Evolutionary conservation across 2,113 vertebrate species (phyloP).

Genomic region (Redunca redunca): DNA sequence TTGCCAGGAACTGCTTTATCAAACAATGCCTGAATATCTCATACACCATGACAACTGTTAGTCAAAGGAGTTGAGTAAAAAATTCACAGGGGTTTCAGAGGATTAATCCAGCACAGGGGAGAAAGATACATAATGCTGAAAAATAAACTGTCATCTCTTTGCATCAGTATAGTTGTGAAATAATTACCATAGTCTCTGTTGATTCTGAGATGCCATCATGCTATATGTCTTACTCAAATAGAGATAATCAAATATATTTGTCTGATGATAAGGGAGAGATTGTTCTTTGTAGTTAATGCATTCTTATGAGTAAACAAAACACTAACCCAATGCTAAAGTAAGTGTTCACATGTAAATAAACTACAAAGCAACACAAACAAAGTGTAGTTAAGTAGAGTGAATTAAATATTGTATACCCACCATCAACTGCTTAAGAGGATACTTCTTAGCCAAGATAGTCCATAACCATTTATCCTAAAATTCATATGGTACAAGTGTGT

Average conservation of each 20-base stretch:
- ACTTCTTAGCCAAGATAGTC: background rate
- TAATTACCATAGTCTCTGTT: background rate
- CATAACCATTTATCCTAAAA: background rate
- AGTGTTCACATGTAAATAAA: conserved; percentile 17
- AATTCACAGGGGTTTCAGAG: conserved; percentile 34
- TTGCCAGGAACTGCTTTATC: background rate
- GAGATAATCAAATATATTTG: background rate
- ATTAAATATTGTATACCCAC: background rate
- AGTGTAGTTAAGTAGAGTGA: background rate
- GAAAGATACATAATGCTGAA: background rate
- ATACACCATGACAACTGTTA: background rate
- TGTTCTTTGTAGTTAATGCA: background rate
- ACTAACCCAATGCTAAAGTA: background rate
- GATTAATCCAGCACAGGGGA: background rate
- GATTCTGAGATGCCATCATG: background rate
- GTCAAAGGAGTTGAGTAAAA: background rate
- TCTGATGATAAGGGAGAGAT: background rate
- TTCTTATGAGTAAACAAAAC: conserved; percentile 12
- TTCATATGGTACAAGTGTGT: background rate
- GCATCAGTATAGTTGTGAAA: background rate
- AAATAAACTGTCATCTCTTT: background rate
- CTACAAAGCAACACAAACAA: background rate
- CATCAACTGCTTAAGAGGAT: background rate
- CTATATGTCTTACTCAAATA: background rate
- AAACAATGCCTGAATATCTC: background rate